Percentiles rank a stretch among this genome's conserved stretches.
These are phyloP conservation scores for Sarcophaga carnaria DNA, from an alignment of 2,888 invertebrate genomes.

Conservation along the genomic window DNA sequence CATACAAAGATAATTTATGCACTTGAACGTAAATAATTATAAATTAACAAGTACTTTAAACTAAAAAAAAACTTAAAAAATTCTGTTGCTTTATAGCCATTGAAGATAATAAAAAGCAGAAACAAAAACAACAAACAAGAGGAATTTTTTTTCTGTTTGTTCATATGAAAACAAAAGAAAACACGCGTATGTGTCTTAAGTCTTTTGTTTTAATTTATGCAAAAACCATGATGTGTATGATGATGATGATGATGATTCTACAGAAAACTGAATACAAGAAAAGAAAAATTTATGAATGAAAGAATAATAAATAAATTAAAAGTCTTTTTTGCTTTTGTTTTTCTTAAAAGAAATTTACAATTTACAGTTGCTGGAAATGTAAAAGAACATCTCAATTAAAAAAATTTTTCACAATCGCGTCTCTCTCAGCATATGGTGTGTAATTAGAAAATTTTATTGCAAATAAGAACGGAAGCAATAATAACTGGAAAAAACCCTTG, in stretches of 20 bases:
- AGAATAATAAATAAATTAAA: slow-evolving; percentile 14
- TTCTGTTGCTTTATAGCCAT: no score
- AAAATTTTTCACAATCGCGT: no score
- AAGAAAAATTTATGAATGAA: not conserved
- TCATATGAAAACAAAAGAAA: slow-evolving; percentile 19
- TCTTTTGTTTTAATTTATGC: slow-evolving; percentile 48
- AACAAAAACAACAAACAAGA: not conserved
- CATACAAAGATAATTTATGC: slow-evolving; percentile 10
- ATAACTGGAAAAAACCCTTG: slow-evolving; percentile 35
- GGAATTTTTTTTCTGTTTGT: not conserved
- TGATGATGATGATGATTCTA: not conserved
- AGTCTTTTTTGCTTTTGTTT: not conserved
- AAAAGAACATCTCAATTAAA: no score
- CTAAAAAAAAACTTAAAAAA: not conserved
- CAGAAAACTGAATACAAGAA: not conserved
- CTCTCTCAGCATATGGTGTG: no score
- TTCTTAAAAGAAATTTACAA: no score
- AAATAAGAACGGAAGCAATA: slow-evolving; percentile 47
- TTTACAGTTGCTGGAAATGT: no score
- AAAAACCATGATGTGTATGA: not conserved
- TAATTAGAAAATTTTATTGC: not conserved
- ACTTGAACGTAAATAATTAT: not conserved
- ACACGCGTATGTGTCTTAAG: slow-evolving; percentile 23
- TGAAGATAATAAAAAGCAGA: not conserved
- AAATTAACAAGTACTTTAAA: not conserved